Evolutionary conservation across 1,140 invertebrate species (phyloP), one percentile per base, ranked within the genome.

Genomic region (Drosophila mayri): DNA sequence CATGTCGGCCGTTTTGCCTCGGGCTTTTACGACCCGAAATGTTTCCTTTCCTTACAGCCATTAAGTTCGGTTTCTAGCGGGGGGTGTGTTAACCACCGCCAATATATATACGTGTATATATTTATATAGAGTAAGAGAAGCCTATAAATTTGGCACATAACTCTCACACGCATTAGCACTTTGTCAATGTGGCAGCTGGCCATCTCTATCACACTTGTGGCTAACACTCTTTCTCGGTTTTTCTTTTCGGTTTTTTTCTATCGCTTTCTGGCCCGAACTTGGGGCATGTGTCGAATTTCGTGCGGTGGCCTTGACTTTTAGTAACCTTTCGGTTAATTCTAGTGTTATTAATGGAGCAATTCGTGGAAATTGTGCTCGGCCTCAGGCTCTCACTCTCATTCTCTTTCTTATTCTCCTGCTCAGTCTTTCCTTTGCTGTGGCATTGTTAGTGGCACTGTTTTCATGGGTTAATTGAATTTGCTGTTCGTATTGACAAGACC

Each of bases 251-350:
- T 22, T 28, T 38, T 38, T 28, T 20, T 35, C 28, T 20, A 12
- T 38, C n/a, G 25, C n/a, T 25, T 55, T 61, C 49, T 35, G 35
- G 49, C 46, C n/a, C 18, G 30, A 20, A 46, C 46, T 14, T 4
- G 46, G 61, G 76, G 68, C 70, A 68, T 87, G 83, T 87, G 82
- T 79, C 78, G 78, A 81, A 70, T 85, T 86, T 85, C 67, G 58
- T 55, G 41, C 20, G 44, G 49, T 76, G 85, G 81, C 85, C 85
- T 90, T 90, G 85, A 90, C 85, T 90, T 88, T 90, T 72, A 90
- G 85, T 90, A 90, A 90, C 85, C 85, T 90, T 80, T 79, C 80
- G 72, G 70, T 79, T 84, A 88, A 88, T 81, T 90, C 81, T 88
- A 88, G 85, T 87, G 81, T 85, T 85, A 90, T 90, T 90, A 90